phyloP scores from a whole-genome alignment of 2,797 vertebrate species.

The Sciurus carolinensis region DNA sequence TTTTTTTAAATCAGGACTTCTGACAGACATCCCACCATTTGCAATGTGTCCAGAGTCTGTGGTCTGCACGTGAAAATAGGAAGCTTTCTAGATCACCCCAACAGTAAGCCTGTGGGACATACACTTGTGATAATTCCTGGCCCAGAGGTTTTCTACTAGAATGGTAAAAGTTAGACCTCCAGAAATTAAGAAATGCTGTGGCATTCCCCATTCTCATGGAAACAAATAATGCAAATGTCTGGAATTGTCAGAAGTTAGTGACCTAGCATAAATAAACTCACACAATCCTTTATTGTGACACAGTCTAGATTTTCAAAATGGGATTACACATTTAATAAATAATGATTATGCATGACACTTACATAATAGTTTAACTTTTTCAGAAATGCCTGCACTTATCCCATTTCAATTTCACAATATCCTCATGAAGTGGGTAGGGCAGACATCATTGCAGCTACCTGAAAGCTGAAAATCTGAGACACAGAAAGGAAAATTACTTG shows the following conservation, averaged over 20 bases:
- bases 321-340: background rate
- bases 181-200: background rate
- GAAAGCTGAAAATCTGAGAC: background rate
- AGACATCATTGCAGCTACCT: background rate
- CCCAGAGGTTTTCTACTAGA: background rate
- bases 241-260: background rate
- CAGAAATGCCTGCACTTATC: slow-evolving; percentile 17
- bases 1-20: background rate
- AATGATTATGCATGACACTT: background rate
- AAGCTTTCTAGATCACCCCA: background rate
- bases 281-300: background rate
- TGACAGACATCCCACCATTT: background rate
- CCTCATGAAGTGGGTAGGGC: background rate
- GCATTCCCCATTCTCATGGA: background rate
- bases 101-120: background rate
- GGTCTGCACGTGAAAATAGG: background rate
- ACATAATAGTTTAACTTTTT: slow-evolving; percentile 11
- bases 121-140: background rate
- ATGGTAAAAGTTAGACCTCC: background rate
- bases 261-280: background rate
- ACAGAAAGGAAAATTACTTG: background rate
- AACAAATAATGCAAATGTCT: background rate
- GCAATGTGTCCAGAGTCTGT: background rate
- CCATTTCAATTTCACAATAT: background rate
- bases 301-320: background rate